Percentiles rank a stretch among this genome's conserved stretches.
Conservation (phyloP, 2,888 invertebrate genomes). For the Oligia strigilis region DNA sequence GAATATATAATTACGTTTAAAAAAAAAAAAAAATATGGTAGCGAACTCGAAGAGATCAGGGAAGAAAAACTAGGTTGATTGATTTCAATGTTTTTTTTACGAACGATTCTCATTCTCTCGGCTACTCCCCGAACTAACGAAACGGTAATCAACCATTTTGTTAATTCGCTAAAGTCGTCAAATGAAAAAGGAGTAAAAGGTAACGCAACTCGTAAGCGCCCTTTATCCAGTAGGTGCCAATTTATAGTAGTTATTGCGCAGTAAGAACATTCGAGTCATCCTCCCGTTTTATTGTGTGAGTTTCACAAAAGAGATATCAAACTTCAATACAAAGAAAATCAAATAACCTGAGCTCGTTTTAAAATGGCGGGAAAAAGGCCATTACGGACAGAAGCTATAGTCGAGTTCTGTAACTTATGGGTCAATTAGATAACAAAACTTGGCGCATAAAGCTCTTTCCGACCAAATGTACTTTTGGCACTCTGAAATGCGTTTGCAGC, state of each 20-base stretch:
- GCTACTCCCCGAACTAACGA: background rate
- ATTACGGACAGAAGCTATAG: conserved; percentile 29
- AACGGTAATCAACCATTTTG: background rate
- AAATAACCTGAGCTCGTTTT: conserved; percentile 5
- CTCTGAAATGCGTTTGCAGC: conserved; percentile 23
- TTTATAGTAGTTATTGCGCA: background rate
- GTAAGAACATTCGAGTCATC: background rate
- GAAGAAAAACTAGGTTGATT: background rate
- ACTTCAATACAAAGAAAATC: conserved; percentile 12
- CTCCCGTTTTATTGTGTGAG: background rate
- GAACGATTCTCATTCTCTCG: background rate
- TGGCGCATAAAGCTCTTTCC: conserved; percentile 19
- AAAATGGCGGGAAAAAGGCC: conserved; percentile 8
- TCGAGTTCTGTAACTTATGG: conserved; percentile 34
- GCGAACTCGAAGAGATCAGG: background rate
- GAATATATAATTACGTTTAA: no score
- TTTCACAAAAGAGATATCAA: conserved; percentile 9
- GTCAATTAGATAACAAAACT: conserved; percentile 50
- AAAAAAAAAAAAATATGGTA: no score
- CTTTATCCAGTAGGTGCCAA: background rate
- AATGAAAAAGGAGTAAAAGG: background rate
- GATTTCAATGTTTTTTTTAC: background rate
- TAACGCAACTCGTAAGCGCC: background rate
- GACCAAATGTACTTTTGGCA: conserved; percentile 36
- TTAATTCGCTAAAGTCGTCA: no score